phyloP scores from a whole-genome alignment of 2,888 invertebrate genomes.

The Agriotes lineatus region DNA sequence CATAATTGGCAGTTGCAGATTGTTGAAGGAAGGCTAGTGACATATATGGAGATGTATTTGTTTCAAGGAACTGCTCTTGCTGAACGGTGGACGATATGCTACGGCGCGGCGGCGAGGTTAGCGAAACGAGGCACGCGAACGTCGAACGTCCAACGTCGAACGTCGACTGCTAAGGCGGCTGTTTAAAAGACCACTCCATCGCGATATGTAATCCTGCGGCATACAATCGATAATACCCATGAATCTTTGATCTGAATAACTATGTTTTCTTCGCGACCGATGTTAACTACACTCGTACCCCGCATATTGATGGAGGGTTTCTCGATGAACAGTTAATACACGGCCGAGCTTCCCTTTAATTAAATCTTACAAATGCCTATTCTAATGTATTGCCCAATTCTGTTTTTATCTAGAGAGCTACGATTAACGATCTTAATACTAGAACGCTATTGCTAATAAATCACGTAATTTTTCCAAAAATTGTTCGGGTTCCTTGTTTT shows the following conservation, averaged over 20 bases:
- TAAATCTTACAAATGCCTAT: no score
- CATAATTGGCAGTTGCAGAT: conserved; percentile 66
- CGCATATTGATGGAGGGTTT: neutral
- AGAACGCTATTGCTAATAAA: no score
- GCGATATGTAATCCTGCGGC: conserved; percentile 53
- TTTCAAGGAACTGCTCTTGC: conserved; percentile 63
- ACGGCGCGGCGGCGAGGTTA: conserved; percentile 52
- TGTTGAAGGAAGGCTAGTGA: conserved; percentile 65
- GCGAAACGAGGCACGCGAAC: conserved; percentile 50
- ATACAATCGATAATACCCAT: conserved; percentile 56
- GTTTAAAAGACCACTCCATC: conserved; percentile 22
- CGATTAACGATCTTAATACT: no score
- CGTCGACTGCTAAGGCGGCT: conserved; percentile 10
- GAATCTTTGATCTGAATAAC: conserved; percentile 60
- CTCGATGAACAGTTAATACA: no score
- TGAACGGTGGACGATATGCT: conserved; percentile 63
- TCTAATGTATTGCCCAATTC: no score
- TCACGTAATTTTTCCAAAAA: no score
- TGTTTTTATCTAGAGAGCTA: no score
- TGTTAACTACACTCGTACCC: neutral
- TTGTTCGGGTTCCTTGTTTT: no score
- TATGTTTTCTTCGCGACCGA: neutral
- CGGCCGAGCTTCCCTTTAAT: no score
- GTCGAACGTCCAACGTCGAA: no score
- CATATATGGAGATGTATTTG: conserved; percentile 66